phyloP scores from a whole-genome alignment of 2,797 vertebrate species.

The Neomorphus geoffroyi region DNA sequence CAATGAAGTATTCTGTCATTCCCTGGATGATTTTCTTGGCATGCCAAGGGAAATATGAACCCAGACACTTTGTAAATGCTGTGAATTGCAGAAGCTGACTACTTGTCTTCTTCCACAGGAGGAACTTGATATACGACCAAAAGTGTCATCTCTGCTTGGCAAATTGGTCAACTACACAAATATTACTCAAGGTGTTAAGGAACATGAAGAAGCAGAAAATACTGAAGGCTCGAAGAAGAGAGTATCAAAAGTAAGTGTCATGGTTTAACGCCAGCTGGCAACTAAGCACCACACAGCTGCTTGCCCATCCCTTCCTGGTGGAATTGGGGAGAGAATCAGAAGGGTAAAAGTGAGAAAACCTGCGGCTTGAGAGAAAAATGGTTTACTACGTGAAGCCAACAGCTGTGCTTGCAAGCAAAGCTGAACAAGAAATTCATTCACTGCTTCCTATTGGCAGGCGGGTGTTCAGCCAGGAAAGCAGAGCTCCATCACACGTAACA shows the following conservation, averaged over 20 bases:
- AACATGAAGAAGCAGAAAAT: slow-evolving; percentile 95
- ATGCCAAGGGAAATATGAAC: neutral
- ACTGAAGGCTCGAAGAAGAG: slow-evolving; percentile 83
- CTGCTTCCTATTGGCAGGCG: no score
- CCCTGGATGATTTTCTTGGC: neutral
- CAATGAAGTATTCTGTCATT: neutral
- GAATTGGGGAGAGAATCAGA: no score
- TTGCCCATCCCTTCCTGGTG: no score
- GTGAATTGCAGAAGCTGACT: neutral
- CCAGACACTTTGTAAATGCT: neutral
- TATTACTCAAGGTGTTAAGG: slow-evolving; percentile 95
- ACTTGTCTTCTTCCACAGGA: slow-evolving; percentile 80
- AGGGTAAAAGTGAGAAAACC: no score
- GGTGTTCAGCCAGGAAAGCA: no score
- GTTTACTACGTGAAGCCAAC: no score
- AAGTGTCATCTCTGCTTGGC: slow-evolving; percentile 96
- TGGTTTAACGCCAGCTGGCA: no score
- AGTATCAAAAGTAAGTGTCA: slow-evolving; percentile 87
- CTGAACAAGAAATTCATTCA: no score
- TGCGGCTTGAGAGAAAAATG: no score
- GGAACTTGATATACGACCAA: slow-evolving; percentile 96
- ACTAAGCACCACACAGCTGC: no score
- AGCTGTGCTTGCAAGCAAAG: no score
- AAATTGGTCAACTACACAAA: slow-evolving; percentile 98
- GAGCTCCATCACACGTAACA: no score